Evolutionary conservation across 2,797 vertebrate genomes (phyloP), one percentile per base, ranked within the genome.

Genomic region (Brachyalestes nurse): DNA sequence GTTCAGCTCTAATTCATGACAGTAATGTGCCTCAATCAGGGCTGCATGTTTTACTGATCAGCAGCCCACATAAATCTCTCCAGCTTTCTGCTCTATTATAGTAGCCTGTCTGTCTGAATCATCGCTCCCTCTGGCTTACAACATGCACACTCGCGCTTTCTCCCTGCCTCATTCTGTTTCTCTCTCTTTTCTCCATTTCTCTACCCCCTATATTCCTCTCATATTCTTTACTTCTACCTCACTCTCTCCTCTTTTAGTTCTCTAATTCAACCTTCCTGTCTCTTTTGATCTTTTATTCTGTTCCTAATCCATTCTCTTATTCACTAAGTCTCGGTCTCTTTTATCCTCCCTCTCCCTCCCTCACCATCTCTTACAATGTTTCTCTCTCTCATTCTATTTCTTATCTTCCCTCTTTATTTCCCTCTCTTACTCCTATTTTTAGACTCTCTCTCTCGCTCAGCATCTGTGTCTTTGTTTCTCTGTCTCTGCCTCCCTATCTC

Each of bases 1-100:
- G 87, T 88, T 91, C 85, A 84, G 83, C 79, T 72, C 77, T 79
- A 72, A 86, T 87, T 90, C 74, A 70, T 90, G 89, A 89, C 84
- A 87, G 85, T 86, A 42, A 77, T 90, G 90, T 76, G 86, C 87
- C 90, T 90, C 88, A 85, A 82, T 78, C 40, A 67, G 49, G 38
- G 85, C 83, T 84, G 72, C 75, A 78, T 79, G 79, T 84, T 87
- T 84, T 76, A 84, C 88, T 90, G 86, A 89, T 91, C 88, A 88
- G 83, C 83, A 86, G 88, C 83, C 84, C 84, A 78, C 19, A 76
- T 89, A 89, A 89, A 83, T 90, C 83, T 72, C 71, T 47, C 74
- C 3, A 7, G 6, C 65, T 19, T 55, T 61, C 65, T 61, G 67
- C 73, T 69, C 51, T 6, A 60, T 80, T 51, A 69, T 21, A 67